Evolutionary conservation across 1,140 invertebrate species (phyloP).

Genomic region (Mizuhopecten yessoensis): DNA sequence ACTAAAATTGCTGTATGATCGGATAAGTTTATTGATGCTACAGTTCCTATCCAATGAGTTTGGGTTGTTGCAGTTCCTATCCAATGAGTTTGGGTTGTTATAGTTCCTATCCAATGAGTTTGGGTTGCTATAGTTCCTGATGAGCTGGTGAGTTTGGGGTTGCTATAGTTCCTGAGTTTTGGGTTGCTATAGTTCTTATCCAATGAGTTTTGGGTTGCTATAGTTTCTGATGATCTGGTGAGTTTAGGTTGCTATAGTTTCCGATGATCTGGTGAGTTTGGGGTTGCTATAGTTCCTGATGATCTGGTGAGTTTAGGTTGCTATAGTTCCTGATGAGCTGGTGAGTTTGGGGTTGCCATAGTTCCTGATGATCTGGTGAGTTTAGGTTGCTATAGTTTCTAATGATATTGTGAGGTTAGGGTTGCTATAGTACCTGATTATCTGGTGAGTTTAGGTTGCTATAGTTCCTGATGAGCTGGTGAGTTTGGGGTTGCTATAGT

Average conservation of each 20-base stretch:
- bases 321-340: neutral
- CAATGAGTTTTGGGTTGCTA: constrained; percentile 63
- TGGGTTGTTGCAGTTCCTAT: neutral
- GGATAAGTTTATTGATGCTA: too few species aligned
- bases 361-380: neutral
- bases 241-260: too few species aligned
- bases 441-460: too few species aligned
- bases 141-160: constrained; percentile 55
- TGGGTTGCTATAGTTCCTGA: constrained; percentile 69
- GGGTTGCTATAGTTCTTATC: neutral
- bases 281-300: neutral
- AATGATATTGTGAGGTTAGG: too few species aligned
- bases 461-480: too few species aligned
- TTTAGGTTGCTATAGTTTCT: neutral
- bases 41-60: neutral
- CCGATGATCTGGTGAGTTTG: too few species aligned
- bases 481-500: too few species aligned
- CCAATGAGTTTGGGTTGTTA: neutral
- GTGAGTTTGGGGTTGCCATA: neutral
- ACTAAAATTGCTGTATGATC: too few species aligned
- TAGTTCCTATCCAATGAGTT: neutral
- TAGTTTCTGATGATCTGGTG: constrained; percentile 51
- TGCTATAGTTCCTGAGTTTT: neutral
- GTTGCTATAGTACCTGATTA: too few species aligned
- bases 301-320: neutral